Base-by-base conservation (phyloP, 2,113 vertebrate genomes). In the Solea senegalensis region DNA sequence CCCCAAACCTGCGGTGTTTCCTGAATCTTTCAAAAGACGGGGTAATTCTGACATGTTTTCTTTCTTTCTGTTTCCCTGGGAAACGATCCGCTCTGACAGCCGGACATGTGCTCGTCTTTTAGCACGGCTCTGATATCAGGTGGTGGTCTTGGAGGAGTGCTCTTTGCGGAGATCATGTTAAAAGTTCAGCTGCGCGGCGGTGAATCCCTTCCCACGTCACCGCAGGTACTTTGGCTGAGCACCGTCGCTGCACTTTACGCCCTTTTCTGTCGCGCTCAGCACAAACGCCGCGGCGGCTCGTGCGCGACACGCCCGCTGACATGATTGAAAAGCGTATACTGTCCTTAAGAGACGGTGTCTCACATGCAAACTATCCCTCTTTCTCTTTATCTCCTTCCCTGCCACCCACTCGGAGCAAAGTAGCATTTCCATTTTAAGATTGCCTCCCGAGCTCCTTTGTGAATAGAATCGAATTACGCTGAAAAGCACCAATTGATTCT, bases 351-450 rank as follows among this genome's bases (percentile, higher is more conserved):
- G 80, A 60, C 28, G 68, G 54, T 74, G 75, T 75, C 83, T 74
- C 43, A 27, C 85, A 87, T 81, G 87, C 83, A 88, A 88, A 86
- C 59, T 16, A 72, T 48, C 56, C 65, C 53, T 41, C 43, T 45
- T 48, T 66, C 64, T 59, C 78, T 64, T 58, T 69, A 62, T 61
- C 59, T 76, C 71, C 48, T 70, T 65, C 67, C 52, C 52, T 34
- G 34, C 34, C 34, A 57, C 60, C 57, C 65, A 70, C 76, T 79
- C 65, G 46, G 10, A 88, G 85, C 78, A 86, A 88, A 92, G 85
- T 89, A 75, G 70, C 82, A 88, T 93, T 93, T 93, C 86, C 91
- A 93, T 91, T 90, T 91, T 89, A 71, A 91, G 86, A 92, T 89
- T 91, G 90, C 87, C 83, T 90, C 78, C 73, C 76, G 10, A 77